phyloP scores from a whole-genome alignment of 2,888 invertebrate species.

The Ypsolopha sequella region DNA sequence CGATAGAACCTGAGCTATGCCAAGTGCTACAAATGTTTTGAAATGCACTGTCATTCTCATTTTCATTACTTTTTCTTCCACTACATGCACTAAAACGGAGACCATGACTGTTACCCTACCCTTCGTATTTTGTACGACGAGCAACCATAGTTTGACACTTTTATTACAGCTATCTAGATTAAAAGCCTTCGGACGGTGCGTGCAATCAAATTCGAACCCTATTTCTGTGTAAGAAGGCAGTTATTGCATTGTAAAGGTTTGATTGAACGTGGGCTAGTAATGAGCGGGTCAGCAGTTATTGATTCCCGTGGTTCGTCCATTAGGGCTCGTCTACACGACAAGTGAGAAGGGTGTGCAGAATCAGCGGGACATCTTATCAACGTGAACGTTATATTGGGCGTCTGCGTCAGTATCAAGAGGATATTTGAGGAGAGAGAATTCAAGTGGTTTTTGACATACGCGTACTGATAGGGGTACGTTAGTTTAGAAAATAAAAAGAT shows the following conservation, averaged over 20 bases:
- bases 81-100: slow-evolving; percentile 1
- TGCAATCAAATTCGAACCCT: slow-evolving; percentile 1
- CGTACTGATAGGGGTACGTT: too few species aligned
- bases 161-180: slow-evolving; percentile 40
- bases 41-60: neutral
- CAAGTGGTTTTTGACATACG: too few species aligned
- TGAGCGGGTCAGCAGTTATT: slow-evolving; percentile 66
- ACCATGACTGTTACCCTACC: slow-evolving; percentile 1
- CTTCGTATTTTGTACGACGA: slow-evolving; percentile 17
- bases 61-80: neutral
- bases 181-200: slow-evolving; percentile 25
- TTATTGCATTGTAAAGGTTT: slow-evolving; percentile 14
- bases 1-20: too few species aligned
- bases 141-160: slow-evolving; percentile 43
- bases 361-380: slow-evolving; percentile 23
- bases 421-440: too few species aligned
- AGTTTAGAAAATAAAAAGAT: too few species aligned
- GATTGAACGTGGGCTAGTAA: slow-evolving; percentile 56
- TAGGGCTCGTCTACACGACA: slow-evolving; percentile 3
- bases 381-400: too few species aligned
- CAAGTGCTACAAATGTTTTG: too few species aligned
- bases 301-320: slow-evolving; percentile 33
- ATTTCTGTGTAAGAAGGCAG: slow-evolving; percentile 14
- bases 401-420: too few species aligned
- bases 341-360: slow-evolving; percentile 19